Conservation (phyloP, 1,140 invertebrate genomes). For the Coelopa frigida region DNA sequence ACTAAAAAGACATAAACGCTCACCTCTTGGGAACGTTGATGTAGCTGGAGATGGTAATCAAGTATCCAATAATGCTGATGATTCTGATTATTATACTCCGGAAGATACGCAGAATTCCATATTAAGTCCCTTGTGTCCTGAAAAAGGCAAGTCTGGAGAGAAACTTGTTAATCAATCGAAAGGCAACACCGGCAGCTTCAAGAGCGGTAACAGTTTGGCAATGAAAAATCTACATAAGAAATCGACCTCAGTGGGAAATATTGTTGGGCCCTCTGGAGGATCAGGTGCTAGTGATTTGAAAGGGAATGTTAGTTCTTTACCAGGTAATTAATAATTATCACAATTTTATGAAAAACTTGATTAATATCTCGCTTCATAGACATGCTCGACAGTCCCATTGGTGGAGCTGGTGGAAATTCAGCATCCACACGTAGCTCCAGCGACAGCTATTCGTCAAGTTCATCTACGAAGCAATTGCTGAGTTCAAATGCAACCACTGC, state of each 20-base stretch:
- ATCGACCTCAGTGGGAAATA: conserved; percentile 40
- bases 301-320: conserved; percentile 35
- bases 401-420: conserved; percentile 48
- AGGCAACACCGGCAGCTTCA: conserved; percentile 21
- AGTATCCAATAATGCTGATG: conserved; percentile 45
- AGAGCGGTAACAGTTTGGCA: conserved; percentile 16
- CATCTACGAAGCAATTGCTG: conserved; percentile 60
- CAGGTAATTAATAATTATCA: conserved; percentile 30
- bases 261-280: conserved; percentile 31
- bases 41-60: not conserved
- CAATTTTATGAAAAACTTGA: not conserved
- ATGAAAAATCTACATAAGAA: conserved; percentile 39
- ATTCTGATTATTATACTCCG: conserved; percentile 66
- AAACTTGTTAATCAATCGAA: conserved; percentile 6
- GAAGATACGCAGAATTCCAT: conserved; percentile 59
- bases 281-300: conserved; percentile 16
- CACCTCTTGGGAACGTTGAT: too few relatives aligned
- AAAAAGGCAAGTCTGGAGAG: conserved; percentile 26
- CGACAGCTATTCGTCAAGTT: conserved; percentile 66
- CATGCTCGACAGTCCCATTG: conserved; percentile 56
- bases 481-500: conserved; percentile 44
- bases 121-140: conserved; percentile 48
- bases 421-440: conserved; percentile 62
- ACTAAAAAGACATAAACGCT: conserved; percentile 12
- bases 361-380: conserved; percentile 17